Conservation (phyloP, 2,113 vertebrate genomes). For the Psammodynastes pulverulentus region DNA sequence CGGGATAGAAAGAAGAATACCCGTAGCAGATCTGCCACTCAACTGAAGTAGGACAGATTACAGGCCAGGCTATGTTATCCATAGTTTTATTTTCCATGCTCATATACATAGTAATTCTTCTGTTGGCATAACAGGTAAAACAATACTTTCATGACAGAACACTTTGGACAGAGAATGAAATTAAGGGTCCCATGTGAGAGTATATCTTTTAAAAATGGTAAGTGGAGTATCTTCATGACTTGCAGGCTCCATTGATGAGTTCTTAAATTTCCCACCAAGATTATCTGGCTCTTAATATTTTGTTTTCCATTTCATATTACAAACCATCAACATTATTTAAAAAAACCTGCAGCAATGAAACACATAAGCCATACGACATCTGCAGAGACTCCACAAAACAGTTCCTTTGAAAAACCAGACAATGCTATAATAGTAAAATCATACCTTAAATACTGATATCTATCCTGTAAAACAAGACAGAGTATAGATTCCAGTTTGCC, state of each 20-base stretch:
- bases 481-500: neutral
- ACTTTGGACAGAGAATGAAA: neutral
- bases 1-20: neutral
- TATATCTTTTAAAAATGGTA: neutral
- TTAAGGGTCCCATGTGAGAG: neutral
- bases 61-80: neutral
- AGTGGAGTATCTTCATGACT: neutral
- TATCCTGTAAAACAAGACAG: neutral
- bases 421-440: neutral
- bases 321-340: neutral
- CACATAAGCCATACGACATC: neutral
- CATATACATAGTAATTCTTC: neutral
- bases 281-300: neutral
- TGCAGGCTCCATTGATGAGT: neutral
- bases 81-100: neutral
- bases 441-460: neutral
- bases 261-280: neutral
- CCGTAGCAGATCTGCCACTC: neutral
- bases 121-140: neutral
- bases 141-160: neutral
- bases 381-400: neutral
- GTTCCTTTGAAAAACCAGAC: neutral
- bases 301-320: neutral
- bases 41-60: neutral
- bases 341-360: neutral